A percentile compares a stretch with the other conserved stretches of the same genome.
Evolutionary conservation across 1,140 invertebrate genomes (phyloP).

Genomic region (Drosophila insularis): DNA sequence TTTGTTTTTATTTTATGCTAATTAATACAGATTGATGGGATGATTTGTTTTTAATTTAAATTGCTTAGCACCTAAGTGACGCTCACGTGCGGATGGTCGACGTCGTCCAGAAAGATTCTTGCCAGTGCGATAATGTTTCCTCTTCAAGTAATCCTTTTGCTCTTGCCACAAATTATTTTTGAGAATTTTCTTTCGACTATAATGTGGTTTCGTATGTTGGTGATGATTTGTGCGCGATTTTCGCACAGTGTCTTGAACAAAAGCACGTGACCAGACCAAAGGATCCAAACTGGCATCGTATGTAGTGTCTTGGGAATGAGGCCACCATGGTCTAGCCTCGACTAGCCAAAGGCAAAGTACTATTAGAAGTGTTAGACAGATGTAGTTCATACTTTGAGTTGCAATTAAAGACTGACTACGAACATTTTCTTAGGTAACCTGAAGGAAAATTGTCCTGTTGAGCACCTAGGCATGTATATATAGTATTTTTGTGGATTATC

Average conservation of each 20-base stretch:
- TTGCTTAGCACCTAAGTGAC: slow-evolving; percentile 43
- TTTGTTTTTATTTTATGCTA: slow-evolving; percentile 45
- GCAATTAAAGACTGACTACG: slow-evolving; percentile 13
- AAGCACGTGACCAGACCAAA: slow-evolving; percentile 64
- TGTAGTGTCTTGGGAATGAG: slow-evolving; percentile 28
- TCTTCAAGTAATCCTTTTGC: neutral
- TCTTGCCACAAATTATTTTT: neutral
- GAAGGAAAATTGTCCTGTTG: neutral
- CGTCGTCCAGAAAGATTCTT: neutral
- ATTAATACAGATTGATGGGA: slow-evolving; percentile 21
- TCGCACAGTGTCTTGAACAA: slow-evolving; percentile 62
- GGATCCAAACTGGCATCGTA: slow-evolving; percentile 76
- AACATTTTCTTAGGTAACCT: neutral
- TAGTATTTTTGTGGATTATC: neutral
- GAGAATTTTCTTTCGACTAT: neutral
- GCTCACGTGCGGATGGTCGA: slow-evolving; percentile 35
- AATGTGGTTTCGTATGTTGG: neutral
- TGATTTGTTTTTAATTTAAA: neutral
- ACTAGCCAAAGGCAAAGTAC: slow-evolving; percentile 8
- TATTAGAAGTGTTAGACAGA: neutral
- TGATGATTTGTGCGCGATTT: slow-evolving; percentile 39
- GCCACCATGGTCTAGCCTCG: slow-evolving; percentile 51
- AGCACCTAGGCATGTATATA: too few species aligned
- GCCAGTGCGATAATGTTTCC: neutral
- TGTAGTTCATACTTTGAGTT: slow-evolving; percentile 37